Percentiles rank a stretch among this genome's conserved stretches.
Evolutionary conservation across 2,113 vertebrate genomes (phyloP).

Genomic region (Corvus moneduloides): DNA sequence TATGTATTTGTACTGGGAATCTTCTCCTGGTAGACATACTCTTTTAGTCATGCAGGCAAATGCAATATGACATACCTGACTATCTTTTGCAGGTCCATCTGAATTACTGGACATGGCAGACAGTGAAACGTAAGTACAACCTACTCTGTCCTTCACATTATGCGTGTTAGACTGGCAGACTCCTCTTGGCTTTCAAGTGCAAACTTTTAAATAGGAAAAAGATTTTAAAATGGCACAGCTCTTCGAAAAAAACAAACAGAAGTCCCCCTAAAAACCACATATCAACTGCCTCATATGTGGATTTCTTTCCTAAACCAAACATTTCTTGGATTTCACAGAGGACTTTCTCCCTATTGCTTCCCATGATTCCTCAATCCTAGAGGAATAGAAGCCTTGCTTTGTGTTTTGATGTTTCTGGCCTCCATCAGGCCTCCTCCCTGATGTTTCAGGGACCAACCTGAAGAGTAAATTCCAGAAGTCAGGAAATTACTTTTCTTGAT

Average conservation of each 20-base stretch:
- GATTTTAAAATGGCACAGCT: not conserved
- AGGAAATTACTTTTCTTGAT: not conserved
- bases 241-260: not conserved
- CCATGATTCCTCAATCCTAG: not conserved
- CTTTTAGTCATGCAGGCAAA: not conserved
- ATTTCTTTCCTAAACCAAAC: not conserved
- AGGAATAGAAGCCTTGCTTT: not conserved
- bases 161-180: not conserved
- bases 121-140: conserved; percentile 85
- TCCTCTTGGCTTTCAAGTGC: not conserved
- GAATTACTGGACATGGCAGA: conserved; percentile 91
- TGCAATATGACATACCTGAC: not conserved
- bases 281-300: not conserved
- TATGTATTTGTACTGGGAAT: not conserved
- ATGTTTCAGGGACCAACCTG: not conserved
- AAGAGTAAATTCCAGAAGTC: not conserved
- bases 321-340: not conserved
- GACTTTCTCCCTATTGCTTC: not conserved
- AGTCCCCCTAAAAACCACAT: not conserved
- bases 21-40: not conserved
- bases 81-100: conserved; percentile 80
- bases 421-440: not conserved
- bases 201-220: not conserved
- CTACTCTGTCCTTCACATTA: not conserved
- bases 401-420: not conserved